Evolutionary conservation across 23 tunicate species (phyloP).

Genomic region (Styela plicata): DNA sequence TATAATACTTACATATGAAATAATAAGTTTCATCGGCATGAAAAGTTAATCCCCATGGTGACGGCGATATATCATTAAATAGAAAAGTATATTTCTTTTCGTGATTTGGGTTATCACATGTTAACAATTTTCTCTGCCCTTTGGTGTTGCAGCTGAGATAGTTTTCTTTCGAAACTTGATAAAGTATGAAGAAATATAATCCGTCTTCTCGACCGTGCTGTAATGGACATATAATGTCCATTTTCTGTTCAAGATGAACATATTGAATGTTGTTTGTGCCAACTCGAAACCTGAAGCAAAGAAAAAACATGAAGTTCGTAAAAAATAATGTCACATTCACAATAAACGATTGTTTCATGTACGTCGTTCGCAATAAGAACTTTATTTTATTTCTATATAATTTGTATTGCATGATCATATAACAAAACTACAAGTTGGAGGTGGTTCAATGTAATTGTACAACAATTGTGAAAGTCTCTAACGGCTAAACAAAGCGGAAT

Average conservation of each 20-base stretch:
- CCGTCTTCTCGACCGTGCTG: slow-evolving; percentile 29
- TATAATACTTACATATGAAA: slow-evolving; percentile 79
- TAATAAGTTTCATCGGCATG: slow-evolving; percentile 69
- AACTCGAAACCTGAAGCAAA: background rate
- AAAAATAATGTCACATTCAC: too few species aligned
- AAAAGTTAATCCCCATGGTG: slow-evolving; percentile 93
- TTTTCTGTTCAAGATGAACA: slow-evolving; percentile 59
- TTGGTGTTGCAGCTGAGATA: slow-evolving; percentile 56
- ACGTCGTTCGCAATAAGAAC: too few species aligned
- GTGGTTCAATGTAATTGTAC: too few species aligned
- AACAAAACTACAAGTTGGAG: too few species aligned
- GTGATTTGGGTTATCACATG: slow-evolving; percentile 58
- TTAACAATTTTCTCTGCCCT: slow-evolving; percentile 57
- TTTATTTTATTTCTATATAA: too few species aligned
- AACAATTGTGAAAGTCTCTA: too few species aligned
- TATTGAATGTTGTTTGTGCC: background rate
- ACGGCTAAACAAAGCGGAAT: too few species aligned
- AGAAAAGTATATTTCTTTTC: slow-evolving; percentile 94
- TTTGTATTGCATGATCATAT: too few species aligned
- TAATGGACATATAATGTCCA: slow-evolving; percentile 89
- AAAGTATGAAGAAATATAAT: slow-evolving; percentile 58
- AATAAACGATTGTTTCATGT: too few species aligned
- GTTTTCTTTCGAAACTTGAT: slow-evolving; percentile 52
- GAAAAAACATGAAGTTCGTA: too few species aligned
- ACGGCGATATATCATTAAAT: slow-evolving; percentile 84